These are phyloP conservation scores for Pachypsylla venusta DNA, from an alignment of 1,140 invertebrate species.

Conservation along the genomic window DNA sequence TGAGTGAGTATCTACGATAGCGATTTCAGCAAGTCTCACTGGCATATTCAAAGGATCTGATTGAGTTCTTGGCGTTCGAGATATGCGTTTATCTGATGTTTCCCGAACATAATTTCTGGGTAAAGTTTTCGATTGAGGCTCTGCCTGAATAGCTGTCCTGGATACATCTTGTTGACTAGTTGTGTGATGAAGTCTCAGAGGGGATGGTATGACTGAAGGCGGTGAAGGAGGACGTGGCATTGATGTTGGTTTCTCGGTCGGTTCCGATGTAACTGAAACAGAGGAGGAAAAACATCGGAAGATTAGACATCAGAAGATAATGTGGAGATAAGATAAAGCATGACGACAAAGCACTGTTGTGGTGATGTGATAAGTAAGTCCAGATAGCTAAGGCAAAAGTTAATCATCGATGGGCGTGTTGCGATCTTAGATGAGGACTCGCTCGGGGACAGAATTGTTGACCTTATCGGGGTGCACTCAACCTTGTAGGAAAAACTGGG, in stretches of 20 bases:
- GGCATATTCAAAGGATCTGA: slow-evolving; percentile 23
- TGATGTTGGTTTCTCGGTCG: background rate
- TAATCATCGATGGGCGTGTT: no score
- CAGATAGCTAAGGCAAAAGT: no score
- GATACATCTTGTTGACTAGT: background rate
- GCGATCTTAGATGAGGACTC: no score
- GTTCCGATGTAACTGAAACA: background rate
- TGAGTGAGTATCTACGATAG: background rate
- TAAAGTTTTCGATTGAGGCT: slow-evolving; percentile 19
- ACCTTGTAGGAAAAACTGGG: no score
- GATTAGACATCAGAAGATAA: no score
- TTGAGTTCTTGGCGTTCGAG: slow-evolving; percentile 23
- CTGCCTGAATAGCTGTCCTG: background rate
- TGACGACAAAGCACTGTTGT: no score
- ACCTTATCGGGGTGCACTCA: no score
- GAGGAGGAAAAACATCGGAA: background rate
- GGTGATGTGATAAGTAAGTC: no score
- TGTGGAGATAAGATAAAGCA: no score
- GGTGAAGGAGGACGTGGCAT: background rate
- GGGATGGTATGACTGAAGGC: background rate
- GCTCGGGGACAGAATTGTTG: no score
- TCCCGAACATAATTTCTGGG: slow-evolving; percentile 11
- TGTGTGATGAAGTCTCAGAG: background rate
- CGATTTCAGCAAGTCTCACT: slow-evolving; percentile 4
- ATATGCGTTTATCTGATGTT: slow-evolving; percentile 15